Conservation (phyloP, 2,888 invertebrate species). For the Dynastes grantii region DNA sequence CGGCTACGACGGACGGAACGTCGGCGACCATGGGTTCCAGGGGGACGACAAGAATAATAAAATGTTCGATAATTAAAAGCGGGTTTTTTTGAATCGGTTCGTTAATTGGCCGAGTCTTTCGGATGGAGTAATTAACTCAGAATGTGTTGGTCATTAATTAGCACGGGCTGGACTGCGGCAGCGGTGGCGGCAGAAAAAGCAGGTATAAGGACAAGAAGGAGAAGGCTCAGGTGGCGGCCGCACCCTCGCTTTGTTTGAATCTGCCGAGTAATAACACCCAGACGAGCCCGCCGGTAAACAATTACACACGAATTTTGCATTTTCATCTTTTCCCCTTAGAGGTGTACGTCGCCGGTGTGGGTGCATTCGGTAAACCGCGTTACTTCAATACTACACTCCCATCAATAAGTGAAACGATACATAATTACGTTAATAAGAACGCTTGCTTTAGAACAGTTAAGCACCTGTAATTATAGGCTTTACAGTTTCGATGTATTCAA, state of each 20-base stretch:
- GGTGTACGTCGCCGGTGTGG: background rate
- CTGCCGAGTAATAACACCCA: constrained; percentile 59
- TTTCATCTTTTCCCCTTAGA: constrained; percentile 48
- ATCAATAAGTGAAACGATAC: too few species aligned
- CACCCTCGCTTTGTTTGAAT: constrained; percentile 59
- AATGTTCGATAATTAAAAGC: constrained; percentile 68
- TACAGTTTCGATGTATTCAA: too few species aligned
- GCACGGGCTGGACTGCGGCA: constrained; percentile 56
- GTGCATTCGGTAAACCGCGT: background rate
- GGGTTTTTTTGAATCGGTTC: constrained; percentile 66
- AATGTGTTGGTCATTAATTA: constrained; percentile 68
- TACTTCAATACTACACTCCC: too few species aligned
- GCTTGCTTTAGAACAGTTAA: too few species aligned
- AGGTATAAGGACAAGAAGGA: constrained; percentile 50
- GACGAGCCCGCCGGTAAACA: constrained; percentile 57
- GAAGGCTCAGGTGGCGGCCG: constrained; percentile 53
- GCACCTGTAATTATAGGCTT: too few species aligned
- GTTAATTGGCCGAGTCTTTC: constrained; percentile 67
- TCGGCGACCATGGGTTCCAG: constrained; percentile 20
- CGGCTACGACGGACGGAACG: constrained; percentile 18
- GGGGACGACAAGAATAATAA: constrained; percentile 62
- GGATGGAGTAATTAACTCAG: constrained; percentile 67
- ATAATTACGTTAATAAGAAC: too few species aligned
- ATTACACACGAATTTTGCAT: constrained; percentile 60
- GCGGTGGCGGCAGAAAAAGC: constrained; percentile 45